A percentile compares a stretch with the other conserved stretches of the same genome.
phyloP scores from a whole-genome alignment of 2,888 invertebrate genomes.

The Stramonita haemastoma region DNA sequence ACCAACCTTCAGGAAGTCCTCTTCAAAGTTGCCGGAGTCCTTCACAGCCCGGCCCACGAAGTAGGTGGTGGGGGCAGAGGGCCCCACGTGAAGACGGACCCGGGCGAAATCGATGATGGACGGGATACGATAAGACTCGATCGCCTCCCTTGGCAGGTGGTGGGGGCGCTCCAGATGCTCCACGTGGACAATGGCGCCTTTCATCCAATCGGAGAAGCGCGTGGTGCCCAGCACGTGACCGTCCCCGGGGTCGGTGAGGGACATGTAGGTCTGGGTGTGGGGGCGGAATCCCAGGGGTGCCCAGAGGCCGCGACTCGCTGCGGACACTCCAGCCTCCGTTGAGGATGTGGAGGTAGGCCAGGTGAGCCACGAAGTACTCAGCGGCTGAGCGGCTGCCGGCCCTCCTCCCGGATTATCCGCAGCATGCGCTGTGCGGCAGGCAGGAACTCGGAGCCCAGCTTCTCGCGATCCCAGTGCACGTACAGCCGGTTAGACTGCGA shows the following conservation, averaged over 20 bases:
- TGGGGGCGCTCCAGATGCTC: slow-evolving; percentile 62
- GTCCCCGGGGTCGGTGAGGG: slow-evolving; percentile 62
- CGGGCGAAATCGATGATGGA: slow-evolving; percentile 59
- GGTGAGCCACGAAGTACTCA: slow-evolving; percentile 54
- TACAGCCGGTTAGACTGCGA: slow-evolving; percentile 47
- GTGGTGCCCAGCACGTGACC: slow-evolving; percentile 63
- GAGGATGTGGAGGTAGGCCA: slow-evolving; percentile 52
- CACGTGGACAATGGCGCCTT: slow-evolving; percentile 63
- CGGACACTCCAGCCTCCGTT: slow-evolving; percentile 45
- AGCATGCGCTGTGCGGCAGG: slow-evolving; percentile 51
- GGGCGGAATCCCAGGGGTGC: slow-evolving; percentile 60
- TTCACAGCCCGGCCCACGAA: slow-evolving; percentile 59
- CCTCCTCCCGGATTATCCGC: slow-evolving; percentile 48
- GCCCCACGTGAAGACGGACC: slow-evolving; percentile 60
- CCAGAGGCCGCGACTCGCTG: slow-evolving; percentile 48
- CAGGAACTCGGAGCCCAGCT: slow-evolving; percentile 46
- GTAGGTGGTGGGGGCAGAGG: slow-evolving; percentile 60
- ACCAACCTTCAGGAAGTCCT: slow-evolving; percentile 57
- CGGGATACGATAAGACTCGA: slow-evolving; percentile 63
- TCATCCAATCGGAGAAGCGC: slow-evolving; percentile 60
- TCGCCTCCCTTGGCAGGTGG: slow-evolving; percentile 55
- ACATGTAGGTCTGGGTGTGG: slow-evolving; percentile 63
- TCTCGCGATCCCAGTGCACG: slow-evolving; percentile 53
- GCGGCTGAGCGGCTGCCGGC: slow-evolving; percentile 54
- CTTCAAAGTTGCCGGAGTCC: slow-evolving; percentile 60